Evolutionary conservation across 2,888 invertebrate genomes (phyloP).

Genomic region (Caenorhabditis sp.): DNA sequence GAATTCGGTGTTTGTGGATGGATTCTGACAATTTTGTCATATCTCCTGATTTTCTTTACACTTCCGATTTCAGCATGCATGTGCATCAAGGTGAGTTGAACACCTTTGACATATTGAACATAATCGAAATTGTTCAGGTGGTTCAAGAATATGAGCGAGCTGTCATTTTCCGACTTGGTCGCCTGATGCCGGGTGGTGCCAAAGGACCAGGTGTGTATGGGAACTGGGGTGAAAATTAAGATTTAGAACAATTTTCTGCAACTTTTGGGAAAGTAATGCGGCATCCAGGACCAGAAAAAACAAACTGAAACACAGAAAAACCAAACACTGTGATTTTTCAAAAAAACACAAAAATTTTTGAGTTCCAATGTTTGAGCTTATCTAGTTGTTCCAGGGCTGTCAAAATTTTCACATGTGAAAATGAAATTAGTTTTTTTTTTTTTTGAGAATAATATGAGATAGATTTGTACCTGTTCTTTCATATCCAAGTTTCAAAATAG

Average conservation of each 20-base stretch:
- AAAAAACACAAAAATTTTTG: too few relatives aligned
- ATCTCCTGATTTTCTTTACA: slow-evolving; percentile 67
- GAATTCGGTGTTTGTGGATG: slow-evolving; percentile 71
- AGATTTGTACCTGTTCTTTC: too few relatives aligned
- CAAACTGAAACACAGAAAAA: too few relatives aligned
- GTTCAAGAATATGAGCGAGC: slow-evolving; percentile 77
- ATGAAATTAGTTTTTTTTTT: too few relatives aligned
- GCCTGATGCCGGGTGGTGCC: slow-evolving; percentile 79
- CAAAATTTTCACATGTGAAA: too few relatives aligned
- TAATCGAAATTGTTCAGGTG: slow-evolving; percentile 48
- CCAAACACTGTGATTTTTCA: too few relatives aligned
- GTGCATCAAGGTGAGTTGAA: slow-evolving; percentile 69
- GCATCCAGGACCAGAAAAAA: too few relatives aligned
- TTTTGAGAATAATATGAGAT: too few relatives aligned
- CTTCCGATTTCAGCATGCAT: slow-evolving; percentile 69
- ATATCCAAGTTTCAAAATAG: too few relatives aligned
- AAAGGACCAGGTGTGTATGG: slow-evolving; percentile 75
- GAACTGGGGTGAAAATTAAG: neutral
- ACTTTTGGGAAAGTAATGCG: neutral
- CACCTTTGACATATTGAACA: neutral
- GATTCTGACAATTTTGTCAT: slow-evolving; percentile 69
- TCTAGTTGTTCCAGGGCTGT: too few relatives aligned
- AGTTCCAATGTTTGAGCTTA: too few relatives aligned
- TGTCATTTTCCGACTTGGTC: slow-evolving; percentile 86
- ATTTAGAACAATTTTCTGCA: neutral